These are phyloP conservation scores for Synodontis membranacea DNA, from an alignment of 2,113 vertebrate species.

Conservation along the genomic window DNA sequence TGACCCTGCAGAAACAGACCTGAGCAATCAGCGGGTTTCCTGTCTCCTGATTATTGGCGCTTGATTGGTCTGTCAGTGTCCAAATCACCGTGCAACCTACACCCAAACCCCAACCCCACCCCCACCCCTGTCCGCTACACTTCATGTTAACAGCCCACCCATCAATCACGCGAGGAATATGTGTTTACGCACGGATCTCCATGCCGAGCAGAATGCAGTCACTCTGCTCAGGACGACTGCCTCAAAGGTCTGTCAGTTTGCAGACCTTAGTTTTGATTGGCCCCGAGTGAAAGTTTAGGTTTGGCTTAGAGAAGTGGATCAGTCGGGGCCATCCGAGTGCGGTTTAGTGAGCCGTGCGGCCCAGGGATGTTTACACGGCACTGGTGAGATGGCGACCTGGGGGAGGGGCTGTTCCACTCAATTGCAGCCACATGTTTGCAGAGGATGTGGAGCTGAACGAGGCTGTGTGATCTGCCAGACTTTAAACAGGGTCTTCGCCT, in stretches of 20 bases:
- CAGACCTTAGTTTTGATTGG: conserved; percentile 49
- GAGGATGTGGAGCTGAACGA: conserved; percentile 55
- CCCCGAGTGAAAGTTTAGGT: conserved; percentile 37
- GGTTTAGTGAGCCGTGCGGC: conserved; percentile 39
- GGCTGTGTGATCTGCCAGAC: conserved; percentile 50
- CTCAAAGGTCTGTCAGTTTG: neutral
- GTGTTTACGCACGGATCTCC: conserved; percentile 16
- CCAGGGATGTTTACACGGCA: conserved; percentile 50
- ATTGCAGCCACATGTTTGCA: conserved; percentile 58
- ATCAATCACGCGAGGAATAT: conserved; percentile 3
- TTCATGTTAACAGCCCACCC: conserved; percentile 23
- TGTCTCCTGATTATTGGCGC: conserved; percentile 50
- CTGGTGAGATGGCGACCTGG: conserved; percentile 40
- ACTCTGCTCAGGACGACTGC: conserved; percentile 21
- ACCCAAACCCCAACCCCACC: neutral
- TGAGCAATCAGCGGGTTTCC: conserved; percentile 50
- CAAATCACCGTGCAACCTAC: conserved; percentile 6
- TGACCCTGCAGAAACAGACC: conserved; percentile 34
- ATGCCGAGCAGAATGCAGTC: neutral
- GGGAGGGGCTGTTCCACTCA: conserved; percentile 54
- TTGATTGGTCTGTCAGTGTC: conserved; percentile 43
- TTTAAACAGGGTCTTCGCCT: conserved; percentile 50
- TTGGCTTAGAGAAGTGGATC: conserved; percentile 43
- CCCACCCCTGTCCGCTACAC: neutral
- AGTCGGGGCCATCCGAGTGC: conserved; percentile 27